Evolutionary conservation across 2,113 vertebrate genomes (phyloP), one percentile per base, ranked within the genome.

Genomic region (Girardinichthys multiradiatus): DNA sequence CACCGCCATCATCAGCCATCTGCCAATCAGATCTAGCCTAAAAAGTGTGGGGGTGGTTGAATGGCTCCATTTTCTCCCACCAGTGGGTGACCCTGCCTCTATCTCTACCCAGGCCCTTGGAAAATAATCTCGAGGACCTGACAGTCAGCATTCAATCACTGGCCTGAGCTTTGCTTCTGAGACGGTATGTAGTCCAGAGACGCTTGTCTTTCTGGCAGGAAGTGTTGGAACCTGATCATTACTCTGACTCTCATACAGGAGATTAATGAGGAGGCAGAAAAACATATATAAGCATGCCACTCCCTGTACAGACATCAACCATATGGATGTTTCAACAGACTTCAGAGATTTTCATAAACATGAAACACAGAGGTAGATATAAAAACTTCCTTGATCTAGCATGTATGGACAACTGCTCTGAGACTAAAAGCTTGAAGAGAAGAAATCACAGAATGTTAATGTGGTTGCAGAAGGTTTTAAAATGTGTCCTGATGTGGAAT

Each of bases 141-240:
- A 93, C 92, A 93, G 89, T 72, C 86, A 86, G 83, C 59, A 82
- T 89, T 89, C 80, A 85, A 63, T 83, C 57, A n/a, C 78, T 74
- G 89, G 90, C 91, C 81, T 90, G 84, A 81, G 87, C 81, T 76
- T 79, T 79, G 84, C 87, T 89, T 89, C 69, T 79, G 85, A 89
- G 88, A 90, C 68, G 76, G 89, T 88, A 91, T 92, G 91, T 83
- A 87, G 91, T 88, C 92, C 86, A 77, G 91, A 93, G 90, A 91
- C 84, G 69, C 84, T 91, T 77, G 93, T 93, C 92, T 94, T 88
- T 80, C 90, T 90, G 85, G 87, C 92, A 94, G 92, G 92, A 94
- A 93, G 91, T 77, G 87, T 92, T 92, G 92, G 93, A 94, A 94
- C 90, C 86, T 86, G 90, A 93, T 92, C 92, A 89, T 86, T 84